These are phyloP conservation scores for Drosophila simulans DNA, from an alignment of 1,140 invertebrate genomes.

Conservation along the genomic window DNA sequence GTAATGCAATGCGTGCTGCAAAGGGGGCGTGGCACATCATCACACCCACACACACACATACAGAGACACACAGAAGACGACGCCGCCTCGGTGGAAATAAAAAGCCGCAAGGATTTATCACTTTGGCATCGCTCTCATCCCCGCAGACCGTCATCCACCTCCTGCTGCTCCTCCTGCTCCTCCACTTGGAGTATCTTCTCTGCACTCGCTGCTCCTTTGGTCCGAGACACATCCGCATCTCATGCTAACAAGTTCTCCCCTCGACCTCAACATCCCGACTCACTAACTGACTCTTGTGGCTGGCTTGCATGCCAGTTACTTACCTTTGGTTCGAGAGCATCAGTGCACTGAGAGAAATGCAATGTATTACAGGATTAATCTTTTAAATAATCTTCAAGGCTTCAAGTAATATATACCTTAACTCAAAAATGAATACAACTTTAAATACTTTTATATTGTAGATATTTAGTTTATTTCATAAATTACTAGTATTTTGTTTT, in stretches of 20 bases:
- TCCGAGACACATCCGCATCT: conserved; percentile 64
- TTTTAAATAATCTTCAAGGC: too few species aligned
- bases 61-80: not conserved
- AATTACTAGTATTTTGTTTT: not conserved
- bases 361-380: not conserved
- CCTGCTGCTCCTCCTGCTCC: not conserved
- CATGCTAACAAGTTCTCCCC: conserved; percentile 74
- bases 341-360: conserved; percentile 3
- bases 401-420: too few species aligned
- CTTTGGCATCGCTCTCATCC: conserved; percentile 73
- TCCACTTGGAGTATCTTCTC: not conserved
- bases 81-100: conserved; percentile 65
- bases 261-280: conserved; percentile 10
- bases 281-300: conserved; percentile 45
- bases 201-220: conserved; percentile 25
- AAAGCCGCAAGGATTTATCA: conserved; percentile 83
- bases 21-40: conserved; percentile 60
- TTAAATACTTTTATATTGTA: too few species aligned
- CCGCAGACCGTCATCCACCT: conserved; percentile 1
- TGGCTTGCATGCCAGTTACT: conserved; percentile 70
- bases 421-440: too few species aligned
- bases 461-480: too few species aligned
- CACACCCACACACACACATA: conserved; percentile 47
- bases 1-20: conserved; percentile 72
- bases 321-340: conserved; percentile 39